These are phyloP conservation scores for Paramuricea clavata DNA, from an alignment of 92 coral and sea anemone genomes.

Conservation along the genomic window DNA sequence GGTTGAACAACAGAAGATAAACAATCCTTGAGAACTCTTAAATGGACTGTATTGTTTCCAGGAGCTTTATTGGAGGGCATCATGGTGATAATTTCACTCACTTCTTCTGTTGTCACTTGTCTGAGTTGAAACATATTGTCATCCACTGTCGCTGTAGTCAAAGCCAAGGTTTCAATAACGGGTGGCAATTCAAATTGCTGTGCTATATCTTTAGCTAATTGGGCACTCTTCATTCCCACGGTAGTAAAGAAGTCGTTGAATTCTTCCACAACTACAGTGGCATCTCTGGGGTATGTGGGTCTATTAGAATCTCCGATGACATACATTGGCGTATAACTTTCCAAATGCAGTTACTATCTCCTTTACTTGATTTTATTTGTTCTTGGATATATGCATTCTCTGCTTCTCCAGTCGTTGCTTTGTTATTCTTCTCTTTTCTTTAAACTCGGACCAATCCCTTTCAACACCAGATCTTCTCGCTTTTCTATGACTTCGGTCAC, in stretches of 20 bases:
- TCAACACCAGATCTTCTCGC: constrained; percentile 20
- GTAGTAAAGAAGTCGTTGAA: constrained; percentile 70
- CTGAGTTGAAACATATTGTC: constrained; percentile 44
- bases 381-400: constrained; percentile 29
- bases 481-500: constrained; percentile 62
- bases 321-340: constrained; percentile 27
- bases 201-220: constrained; percentile 55
- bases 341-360: constrained; percentile 23
- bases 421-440: constrained; percentile 23
- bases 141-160: constrained; percentile 37
- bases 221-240: constrained; percentile 64
- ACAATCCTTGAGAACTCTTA: constrained; percentile 23
- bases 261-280: constrained; percentile 60
- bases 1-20: constrained; percentile 2
- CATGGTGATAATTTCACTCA: neutral
- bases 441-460: constrained; percentile 29
- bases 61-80: constrained; percentile 28
- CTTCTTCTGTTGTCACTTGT: constrained; percentile 5
- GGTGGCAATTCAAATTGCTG: no score
- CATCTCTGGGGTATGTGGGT: constrained; percentile 33
- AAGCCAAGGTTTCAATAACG: no score
- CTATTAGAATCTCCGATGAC: constrained; percentile 29
- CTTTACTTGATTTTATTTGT: constrained; percentile 6
- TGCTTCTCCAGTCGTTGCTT: constrained; percentile 24
- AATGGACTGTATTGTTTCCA: neutral